A percentile compares a stretch with the other conserved stretches of the same genome.
phyloP scores from a whole-genome alignment of 1,140 invertebrate genomes.

The Vollenhovia emeryi region DNA sequence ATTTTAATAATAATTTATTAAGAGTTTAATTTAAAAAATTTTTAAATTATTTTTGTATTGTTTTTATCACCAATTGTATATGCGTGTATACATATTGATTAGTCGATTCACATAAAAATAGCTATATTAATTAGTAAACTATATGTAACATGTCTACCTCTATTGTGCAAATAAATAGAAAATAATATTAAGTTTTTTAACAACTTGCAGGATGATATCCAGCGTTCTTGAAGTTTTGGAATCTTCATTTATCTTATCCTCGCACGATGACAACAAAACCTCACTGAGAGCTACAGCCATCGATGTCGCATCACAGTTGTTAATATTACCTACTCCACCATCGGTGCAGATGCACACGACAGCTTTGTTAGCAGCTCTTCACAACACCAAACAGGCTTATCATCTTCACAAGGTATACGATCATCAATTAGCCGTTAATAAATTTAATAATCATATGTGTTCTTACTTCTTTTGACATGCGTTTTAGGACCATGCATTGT shows the following conservation, averaged over 20 bases:
- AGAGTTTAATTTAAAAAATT: background rate
- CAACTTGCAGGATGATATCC: slow-evolving; percentile 88
- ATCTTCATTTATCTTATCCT: slow-evolving; percentile 87
- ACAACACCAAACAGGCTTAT: slow-evolving; percentile 90
- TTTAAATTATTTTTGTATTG: background rate
- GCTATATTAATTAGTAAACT: background rate
- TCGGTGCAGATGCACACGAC: slow-evolving; percentile 92
- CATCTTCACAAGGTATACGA: slow-evolving; percentile 92
- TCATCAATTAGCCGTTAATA: background rate
- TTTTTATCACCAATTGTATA: background rate
- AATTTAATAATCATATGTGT: background rate
- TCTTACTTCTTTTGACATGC: background rate
- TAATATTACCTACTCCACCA: slow-evolving; percentile 93
- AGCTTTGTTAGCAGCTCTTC: slow-evolving; percentile 92
- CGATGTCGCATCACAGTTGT: slow-evolving; percentile 91
- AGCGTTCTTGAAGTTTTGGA: slow-evolving; percentile 92
- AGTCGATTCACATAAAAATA: background rate
- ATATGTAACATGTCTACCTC: background rate
- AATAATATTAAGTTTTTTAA: slow-evolving; percentile 1
- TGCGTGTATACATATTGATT: background rate
- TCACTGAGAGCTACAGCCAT: slow-evolving; percentile 87
- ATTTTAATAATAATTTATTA: slow-evolving; percentile 5
- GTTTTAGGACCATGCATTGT: slow-evolving; percentile 91
- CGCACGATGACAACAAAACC: slow-evolving; percentile 81
- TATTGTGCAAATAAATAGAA: slow-evolving; percentile 1